These are phyloP conservation scores for Pachyrhynchus sulphureomaculatus DNA, from an alignment of 1,140 invertebrate species.

Conservation along the genomic window DNA sequence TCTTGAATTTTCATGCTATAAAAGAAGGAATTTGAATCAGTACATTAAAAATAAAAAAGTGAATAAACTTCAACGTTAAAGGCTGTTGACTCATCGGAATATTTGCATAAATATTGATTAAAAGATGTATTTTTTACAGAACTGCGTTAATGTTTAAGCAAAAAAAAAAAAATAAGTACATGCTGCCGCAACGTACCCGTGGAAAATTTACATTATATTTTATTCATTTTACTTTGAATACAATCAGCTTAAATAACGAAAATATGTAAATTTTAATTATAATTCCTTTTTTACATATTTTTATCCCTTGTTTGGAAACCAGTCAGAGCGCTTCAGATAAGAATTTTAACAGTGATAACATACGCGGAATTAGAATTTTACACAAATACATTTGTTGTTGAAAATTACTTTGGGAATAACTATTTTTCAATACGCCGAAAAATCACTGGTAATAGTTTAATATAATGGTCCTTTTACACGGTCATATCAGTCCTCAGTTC, in stretches of 20 bases:
- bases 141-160: background rate
- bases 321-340: no score
- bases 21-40: background rate
- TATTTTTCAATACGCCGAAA: no score
- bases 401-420: no score
- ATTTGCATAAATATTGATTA: slow-evolving; percentile 10
- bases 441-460: no score
- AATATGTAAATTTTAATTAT: background rate
- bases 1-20: background rate
- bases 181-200: slow-evolving; percentile 5
- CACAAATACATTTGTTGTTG: no score
- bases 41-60: slow-evolving; percentile 1
- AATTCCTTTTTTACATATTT: background rate
- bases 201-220: slow-evolving; percentile 18
- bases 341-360: no score
- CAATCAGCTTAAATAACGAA: slow-evolving; percentile 10
- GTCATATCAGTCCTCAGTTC: no score
- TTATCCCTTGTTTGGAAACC: background rate
- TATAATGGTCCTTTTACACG: no score
- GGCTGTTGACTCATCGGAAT: slow-evolving; percentile 4
- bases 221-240: slow-evolving; percentile 30
- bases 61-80: slow-evolving; percentile 4
- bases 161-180: background rate
- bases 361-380: no score
- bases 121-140: background rate